Evolutionary conservation across 1,140 invertebrate species (phyloP), one percentile per base, ranked within the genome.

Genomic region (Caerostris darwini): DNA sequence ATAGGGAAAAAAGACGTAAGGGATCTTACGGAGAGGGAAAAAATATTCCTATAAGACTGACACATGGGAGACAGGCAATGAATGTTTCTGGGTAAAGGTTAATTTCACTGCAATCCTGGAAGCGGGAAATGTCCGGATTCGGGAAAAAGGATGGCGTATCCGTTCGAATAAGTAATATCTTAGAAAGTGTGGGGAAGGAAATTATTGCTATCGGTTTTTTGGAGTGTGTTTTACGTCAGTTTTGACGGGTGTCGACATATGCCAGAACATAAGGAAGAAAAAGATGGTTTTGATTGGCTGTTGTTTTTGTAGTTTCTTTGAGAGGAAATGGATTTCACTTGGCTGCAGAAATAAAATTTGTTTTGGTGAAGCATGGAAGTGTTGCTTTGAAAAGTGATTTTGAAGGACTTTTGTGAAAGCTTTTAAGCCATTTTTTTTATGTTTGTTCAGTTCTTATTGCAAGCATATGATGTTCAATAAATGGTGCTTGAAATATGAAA

Each of bases 11-110:
- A 77, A 77, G 71, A 77, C 71, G 71, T 77, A 77, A 77, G 34
- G 34, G 53, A 50, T 34, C 7, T 53, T 12, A 34, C 50, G 8
- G 1, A 50, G 34, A 34, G 5, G 3, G 53, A 53, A 77, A 77
- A 77, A 53, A 2, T 53, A 19, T 50, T 12, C 71, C 34, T 34
- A 10, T 56, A 77, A 77, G 59, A 87, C 85, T 87, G 85, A 87
- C 85, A 64, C 58, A 61, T 61, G 34, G 19, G n/a, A 61, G 85
- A 87, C 85, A 87, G 85, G 85, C 85, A 87, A 87, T 87, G 85
- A 87, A 87, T 87, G 85, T 87, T 87, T 87, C 59, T 34, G 57
- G 85, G 58, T 61, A 58, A 87, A 64, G 85, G 85, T 87, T 87
- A 87, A 87, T 87, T 87, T 87, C 59, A 64, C 85, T 59, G 57